Evolutionary conservation across 2,113 vertebrate genomes (phyloP).

Genomic region (Odocoileus virginianus): DNA sequence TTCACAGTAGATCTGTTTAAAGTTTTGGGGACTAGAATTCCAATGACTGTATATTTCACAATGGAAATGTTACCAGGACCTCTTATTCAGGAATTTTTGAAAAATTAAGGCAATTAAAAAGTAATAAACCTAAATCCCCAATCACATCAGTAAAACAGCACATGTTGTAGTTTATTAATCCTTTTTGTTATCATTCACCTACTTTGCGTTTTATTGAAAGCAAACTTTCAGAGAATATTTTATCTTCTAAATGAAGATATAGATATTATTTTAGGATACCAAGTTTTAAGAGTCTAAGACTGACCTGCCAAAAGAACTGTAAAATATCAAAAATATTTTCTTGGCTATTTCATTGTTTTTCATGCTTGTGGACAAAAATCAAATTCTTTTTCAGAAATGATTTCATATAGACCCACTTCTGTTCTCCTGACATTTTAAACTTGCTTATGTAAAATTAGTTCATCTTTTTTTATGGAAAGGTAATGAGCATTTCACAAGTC

Average conservation of each 20-base stretch:
- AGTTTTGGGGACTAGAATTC: background rate
- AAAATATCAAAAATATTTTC: slow-evolving; percentile 49
- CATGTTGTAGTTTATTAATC: background rate
- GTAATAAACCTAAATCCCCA: slow-evolving; percentile 26
- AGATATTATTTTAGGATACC: slow-evolving; percentile 39
- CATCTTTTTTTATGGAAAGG: slow-evolving; percentile 63
- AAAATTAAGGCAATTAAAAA: slow-evolving; percentile 30
- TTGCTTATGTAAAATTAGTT: slow-evolving; percentile 70
- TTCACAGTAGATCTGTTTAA: slow-evolving; percentile 39
- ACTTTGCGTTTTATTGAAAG: slow-evolving; percentile 37
- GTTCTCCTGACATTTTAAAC: slow-evolving; percentile 68
- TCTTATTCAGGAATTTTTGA: background rate
- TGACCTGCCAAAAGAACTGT: slow-evolving; percentile 41
- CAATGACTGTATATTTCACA: background rate
- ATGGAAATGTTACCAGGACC: background rate
- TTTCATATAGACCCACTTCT: slow-evolving; percentile 66
- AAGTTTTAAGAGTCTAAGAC: slow-evolving; percentile 45
- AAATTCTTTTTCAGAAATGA: slow-evolving; percentile 61
- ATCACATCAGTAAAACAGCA: slow-evolving; percentile 12
- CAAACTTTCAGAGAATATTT: slow-evolving; percentile 19
- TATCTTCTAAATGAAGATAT: slow-evolving; percentile 13
- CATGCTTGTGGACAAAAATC: slow-evolving; percentile 60
- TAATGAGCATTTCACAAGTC: slow-evolving; percentile 55
- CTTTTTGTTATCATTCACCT: background rate
- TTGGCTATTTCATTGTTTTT: slow-evolving; percentile 53